These are phyloP conservation scores for Cenopis cana DNA, from an alignment of 2,888 invertebrate genomes.

Conservation along the genomic window DNA sequence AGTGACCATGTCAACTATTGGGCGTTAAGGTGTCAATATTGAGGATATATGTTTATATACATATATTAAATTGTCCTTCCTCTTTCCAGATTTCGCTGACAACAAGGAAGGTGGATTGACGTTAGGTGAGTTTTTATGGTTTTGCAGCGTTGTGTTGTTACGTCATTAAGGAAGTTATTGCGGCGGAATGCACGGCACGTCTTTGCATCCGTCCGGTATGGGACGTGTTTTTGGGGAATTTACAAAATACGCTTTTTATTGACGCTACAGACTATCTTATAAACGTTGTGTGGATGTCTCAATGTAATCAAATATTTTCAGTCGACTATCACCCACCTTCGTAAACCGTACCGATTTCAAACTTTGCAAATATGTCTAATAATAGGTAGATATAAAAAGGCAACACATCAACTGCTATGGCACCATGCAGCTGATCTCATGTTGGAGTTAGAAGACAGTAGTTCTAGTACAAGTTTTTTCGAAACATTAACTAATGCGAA, in stretches of 20 bases:
- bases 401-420: too few relatives aligned
- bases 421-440: too few relatives aligned
- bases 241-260: conserved; percentile 2
- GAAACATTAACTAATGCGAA: too few relatives aligned
- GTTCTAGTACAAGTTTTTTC: too few relatives aligned
- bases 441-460: too few relatives aligned
- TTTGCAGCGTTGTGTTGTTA: conserved; percentile 33
- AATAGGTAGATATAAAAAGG: too few relatives aligned
- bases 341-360: background rate
- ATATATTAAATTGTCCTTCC: background rate
- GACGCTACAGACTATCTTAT: background rate
- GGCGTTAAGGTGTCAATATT: too few relatives aligned
- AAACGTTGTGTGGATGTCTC: too few relatives aligned
- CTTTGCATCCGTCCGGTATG: conserved; percentile 56
- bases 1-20: too few relatives aligned
- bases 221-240: background rate
- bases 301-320: too few relatives aligned
- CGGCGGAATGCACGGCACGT: conserved; percentile 58
- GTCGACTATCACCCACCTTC: background rate
- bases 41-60: too few relatives aligned
- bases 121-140: conserved; percentile 55
- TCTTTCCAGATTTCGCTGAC: conserved; percentile 57
- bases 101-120: conserved; percentile 56
- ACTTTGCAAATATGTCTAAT: background rate
- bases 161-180: conserved; percentile 41